Base-by-base conservation (phyloP, 2,113 vertebrate species). In the Chitala chitala region DNA sequence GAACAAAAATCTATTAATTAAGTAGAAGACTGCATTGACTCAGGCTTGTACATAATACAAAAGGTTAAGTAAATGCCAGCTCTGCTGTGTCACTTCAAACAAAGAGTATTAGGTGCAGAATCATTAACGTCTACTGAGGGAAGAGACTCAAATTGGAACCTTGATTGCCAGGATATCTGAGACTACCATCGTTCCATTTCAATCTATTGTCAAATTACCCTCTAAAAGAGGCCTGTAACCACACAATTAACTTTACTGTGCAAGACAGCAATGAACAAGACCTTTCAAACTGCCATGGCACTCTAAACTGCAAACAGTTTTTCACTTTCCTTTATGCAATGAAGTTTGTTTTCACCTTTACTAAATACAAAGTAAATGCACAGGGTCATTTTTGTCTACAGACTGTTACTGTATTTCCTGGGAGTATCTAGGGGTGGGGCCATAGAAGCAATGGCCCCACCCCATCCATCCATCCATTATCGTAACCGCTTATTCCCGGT, bases 41-140 rank as follows among this genome's bases (percentile, higher is more conserved):
- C 92, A 90, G 89, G 87, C 94, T 94, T 91, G 93, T 93, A 92
- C 92, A 93, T 90, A 91, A 94, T 92, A 95, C 92, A 94, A 95
- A 97, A 96, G 96, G 95, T 98, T 98, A 98, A 96, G 94, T 95
- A 98, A 98, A 98, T 98, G 94, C 92, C 95, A 96, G 92, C 92
- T 91, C 92, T 86, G 87, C 90, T 88, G 90, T 94, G 92, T 92
- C 94, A 96, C 94, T 94, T 95, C 94, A 96, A 96, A 96, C 94
- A 98, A 94, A 93, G 93, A 93, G 94, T 98, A 98, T 98, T 98
- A 97, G 64, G 94, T 98, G 95, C 94, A 92, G 94, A 96, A 95
- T 96, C 94, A 94, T 94, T 93, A 93, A 93, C 92, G 92, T 95
- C 94, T 95, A 92, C 93, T 88, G 93, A 95, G 94, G 93, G 94